phyloP scores from a whole-genome alignment of 2,113 vertebrate species.

The Gobius niger region DNA sequence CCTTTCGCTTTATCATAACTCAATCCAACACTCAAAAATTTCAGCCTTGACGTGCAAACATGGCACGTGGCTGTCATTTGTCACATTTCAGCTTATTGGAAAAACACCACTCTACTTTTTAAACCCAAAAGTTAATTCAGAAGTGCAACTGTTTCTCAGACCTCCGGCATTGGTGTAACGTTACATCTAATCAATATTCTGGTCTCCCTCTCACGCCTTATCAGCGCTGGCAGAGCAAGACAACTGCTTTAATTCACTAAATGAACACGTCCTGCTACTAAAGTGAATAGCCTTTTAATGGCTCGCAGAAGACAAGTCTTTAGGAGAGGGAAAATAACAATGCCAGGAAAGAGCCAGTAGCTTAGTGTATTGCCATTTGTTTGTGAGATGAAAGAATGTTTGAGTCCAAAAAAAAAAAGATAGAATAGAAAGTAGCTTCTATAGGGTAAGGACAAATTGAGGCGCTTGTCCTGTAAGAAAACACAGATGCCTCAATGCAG shows the following conservation, averaged over 20 bases:
- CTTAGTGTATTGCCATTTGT: background rate
- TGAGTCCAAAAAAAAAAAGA: too few relatives aligned
- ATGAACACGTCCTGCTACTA: slow-evolving; percentile 56
- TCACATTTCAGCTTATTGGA: background rate
- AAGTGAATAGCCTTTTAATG: slow-evolving; percentile 61
- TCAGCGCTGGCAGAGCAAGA: slow-evolving; percentile 50
- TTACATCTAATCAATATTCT: slow-evolving; percentile 55
- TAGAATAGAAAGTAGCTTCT: too few relatives aligned
- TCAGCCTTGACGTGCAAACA: slow-evolving; percentile 11
- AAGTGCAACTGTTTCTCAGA: slow-evolving; percentile 34
- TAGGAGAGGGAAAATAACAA: slow-evolving; percentile 17
- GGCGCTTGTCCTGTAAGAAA: too few relatives aligned
- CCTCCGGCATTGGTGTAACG: slow-evolving; percentile 21
- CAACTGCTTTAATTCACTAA: slow-evolving; percentile 56
- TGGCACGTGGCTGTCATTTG: background rate
- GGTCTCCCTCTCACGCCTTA: slow-evolving; percentile 38
- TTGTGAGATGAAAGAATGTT: background rate
- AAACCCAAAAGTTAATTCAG: background rate
- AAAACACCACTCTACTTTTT: background rate
- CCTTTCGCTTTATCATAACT: background rate
- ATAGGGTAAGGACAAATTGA: too few relatives aligned
- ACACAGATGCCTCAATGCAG: too few relatives aligned
- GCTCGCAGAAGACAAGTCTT: slow-evolving; percentile 47
- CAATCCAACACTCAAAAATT: background rate
- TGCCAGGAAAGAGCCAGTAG: background rate